A percentile compares a stretch with the other conserved stretches of the same genome.
Conservation (phyloP, 2,113 vertebrate genomes). For the Mus spicilegus region DNA sequence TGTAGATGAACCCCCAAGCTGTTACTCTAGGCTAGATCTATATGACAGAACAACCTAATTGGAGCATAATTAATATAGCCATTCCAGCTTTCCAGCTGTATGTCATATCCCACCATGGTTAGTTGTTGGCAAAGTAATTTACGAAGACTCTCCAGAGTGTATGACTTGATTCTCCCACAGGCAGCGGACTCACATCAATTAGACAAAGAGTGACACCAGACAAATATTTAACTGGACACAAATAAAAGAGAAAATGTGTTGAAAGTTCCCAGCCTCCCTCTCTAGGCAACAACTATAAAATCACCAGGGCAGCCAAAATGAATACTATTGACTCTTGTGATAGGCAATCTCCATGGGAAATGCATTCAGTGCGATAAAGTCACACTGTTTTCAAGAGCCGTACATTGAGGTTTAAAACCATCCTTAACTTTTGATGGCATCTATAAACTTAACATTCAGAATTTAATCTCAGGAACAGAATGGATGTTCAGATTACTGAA, state of each 20-base stretch:
- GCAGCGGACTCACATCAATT: constrained; percentile 34
- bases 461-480: constrained; percentile 28
- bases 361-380: not conserved
- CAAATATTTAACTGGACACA: constrained; percentile 66
- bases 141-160: constrained; percentile 19
- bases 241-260: constrained; percentile 51
- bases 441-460: constrained; percentile 35
- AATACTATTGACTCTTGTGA: not conserved
- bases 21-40: not conserved
- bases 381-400: not conserved
- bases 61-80: constrained; percentile 28
- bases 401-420: constrained; percentile 10
- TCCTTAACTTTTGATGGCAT: constrained; percentile 24
- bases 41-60: constrained; percentile 6
- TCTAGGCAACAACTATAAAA: constrained; percentile 26
- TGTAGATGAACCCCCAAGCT: not conserved
- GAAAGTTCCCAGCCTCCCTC: constrained; percentile 51
- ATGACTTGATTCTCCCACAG: constrained; percentile 17
- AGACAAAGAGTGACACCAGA: constrained; percentile 38
- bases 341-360: not conserved
- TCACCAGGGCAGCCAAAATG: not conserved
- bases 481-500: not conserved
- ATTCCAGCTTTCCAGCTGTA: not conserved
- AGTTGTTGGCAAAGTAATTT: constrained; percentile 52
- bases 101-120: not conserved